Conservation (phyloP, 2,888 invertebrate genomes). For the Lithosia quadra region DNA sequence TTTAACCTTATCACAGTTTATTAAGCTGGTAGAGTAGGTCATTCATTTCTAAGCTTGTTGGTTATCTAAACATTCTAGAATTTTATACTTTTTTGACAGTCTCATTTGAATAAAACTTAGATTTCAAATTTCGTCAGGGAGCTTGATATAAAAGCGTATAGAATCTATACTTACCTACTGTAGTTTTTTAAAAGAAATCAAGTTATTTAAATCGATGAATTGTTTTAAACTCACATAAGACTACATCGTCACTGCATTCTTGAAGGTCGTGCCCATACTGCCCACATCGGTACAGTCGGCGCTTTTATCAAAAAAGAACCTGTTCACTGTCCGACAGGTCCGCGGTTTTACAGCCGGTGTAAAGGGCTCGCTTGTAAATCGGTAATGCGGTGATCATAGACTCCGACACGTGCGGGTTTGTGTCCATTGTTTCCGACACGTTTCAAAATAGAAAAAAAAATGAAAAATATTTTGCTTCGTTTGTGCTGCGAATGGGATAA, state of each 20-base stretch:
- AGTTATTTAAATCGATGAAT: constrained; percentile 1
- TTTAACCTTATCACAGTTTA: too few relatives aligned
- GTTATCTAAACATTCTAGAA: not conserved
- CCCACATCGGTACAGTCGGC: constrained; percentile 13
- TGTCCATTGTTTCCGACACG: constrained; percentile 53
- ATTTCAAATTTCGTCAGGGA: too few relatives aligned
- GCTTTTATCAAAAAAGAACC: constrained; percentile 9
- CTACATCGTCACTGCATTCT: not conserved
- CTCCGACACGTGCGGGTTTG: constrained; percentile 60
- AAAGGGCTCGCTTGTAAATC: constrained; percentile 53
- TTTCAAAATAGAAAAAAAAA: not conserved
- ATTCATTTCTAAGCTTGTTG: not conserved
- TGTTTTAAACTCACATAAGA: not conserved
- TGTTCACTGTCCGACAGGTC: not conserved
- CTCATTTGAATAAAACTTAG: not conserved
- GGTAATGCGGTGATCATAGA: constrained; percentile 69
- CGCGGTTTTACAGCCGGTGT: constrained; percentile 32
- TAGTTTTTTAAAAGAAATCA: not conserved
- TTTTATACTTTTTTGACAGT: not conserved
- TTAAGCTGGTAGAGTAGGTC: not conserved
- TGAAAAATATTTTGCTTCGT: not conserved
- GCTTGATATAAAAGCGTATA: not conserved
- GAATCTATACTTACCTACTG: not conserved
- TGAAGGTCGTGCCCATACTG: not conserved
- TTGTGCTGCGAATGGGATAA: too few relatives aligned